These are phyloP conservation scores for Amphimallon solstitiale DNA, from an alignment of 2,888 invertebrate genomes.

Conservation along the genomic window DNA sequence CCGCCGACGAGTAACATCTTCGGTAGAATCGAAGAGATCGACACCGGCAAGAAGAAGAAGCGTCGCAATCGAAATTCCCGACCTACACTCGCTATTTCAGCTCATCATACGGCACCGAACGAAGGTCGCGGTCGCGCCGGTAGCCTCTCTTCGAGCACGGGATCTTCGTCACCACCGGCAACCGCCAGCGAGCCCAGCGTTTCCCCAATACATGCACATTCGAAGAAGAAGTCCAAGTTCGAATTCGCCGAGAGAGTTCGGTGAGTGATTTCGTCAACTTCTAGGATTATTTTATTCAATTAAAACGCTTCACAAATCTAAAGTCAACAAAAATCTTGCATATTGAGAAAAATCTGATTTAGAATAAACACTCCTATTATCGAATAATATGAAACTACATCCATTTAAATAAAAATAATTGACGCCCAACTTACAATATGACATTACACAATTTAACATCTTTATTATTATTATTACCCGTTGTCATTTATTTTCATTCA, in stretches of 20 bases:
- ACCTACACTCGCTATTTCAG: slow-evolving; percentile 70
- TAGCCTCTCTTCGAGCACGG: slow-evolving; percentile 80
- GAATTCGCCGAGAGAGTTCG: slow-evolving; percentile 84
- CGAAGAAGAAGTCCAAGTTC: slow-evolving; percentile 79
- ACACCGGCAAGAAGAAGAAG: slow-evolving; percentile 70
- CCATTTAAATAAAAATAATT: no score
- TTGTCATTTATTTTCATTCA: no score
- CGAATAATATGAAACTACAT: no score
- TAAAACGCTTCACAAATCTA: no score
- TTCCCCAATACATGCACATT: slow-evolving; percentile 74
- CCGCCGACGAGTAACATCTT: slow-evolving; percentile 66
- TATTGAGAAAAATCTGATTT: no score
- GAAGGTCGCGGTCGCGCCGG: slow-evolving; percentile 75
- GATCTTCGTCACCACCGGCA: slow-evolving; percentile 82
- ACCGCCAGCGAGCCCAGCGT: slow-evolving; percentile 80
- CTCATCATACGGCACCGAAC: slow-evolving; percentile 61
- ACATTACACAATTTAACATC: no score
- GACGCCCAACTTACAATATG: no score
- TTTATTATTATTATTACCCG: no score
- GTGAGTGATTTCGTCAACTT: slow-evolving; percentile 66
- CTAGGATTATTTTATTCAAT: not conserved
- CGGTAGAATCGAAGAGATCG: slow-evolving; percentile 66
- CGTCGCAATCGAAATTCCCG: slow-evolving; percentile 74
- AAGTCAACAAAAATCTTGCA: no score
- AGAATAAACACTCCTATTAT: no score